Evolutionary conservation across 2,797 vertebrate species (phyloP), one percentile per base, ranked within the genome.

Genomic region (Phaenicophaeus curvirostris): DNA sequence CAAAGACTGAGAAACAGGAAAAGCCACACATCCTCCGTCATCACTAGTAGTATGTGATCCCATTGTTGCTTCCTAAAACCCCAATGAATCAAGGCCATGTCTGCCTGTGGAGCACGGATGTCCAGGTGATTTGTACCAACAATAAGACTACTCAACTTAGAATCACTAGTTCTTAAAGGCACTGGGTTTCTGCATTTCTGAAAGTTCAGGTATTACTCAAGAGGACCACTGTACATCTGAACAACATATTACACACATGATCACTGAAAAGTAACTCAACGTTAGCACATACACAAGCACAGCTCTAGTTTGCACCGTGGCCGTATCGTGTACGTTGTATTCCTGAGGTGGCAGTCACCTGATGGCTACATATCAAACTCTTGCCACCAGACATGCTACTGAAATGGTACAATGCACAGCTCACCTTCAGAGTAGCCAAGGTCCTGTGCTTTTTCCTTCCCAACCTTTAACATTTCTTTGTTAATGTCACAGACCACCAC

Each of bases 401-500:
- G 33, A 73, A 88, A n/a, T 0, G 0, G 37, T 25, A 33, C 27
- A 31, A 58, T 5, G 15, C 20, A 77, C 18, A 50, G 92, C 96
- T 95, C 77, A 99, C 99, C 99, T 86, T 98, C 94, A 8, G 83
- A 95, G 92, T 98, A 96, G 88, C 98, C 98, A 71, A 96, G 95
- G 21, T 93, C 69, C 17, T 97, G 95, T 0, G 98, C 98, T 91
- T 98, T 98, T 97, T 98, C 95, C 89, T 98, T 99, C 67, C 99
- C 99, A 83, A 99, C 97, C 95, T 98, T 99, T 65, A 99, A 98
- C 99, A 99, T 99, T 96, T 99, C 99, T 94, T 98, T 99, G 97
- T 99, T 99, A 93, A 99, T 99, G 97, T 99, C 99, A 93, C 99
- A 99, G 85, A 99, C 98, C 78, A 99, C 98, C 9, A 98, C 99